Evolutionary conservation across 2,113 vertebrate species (phyloP), one percentile per base, ranked within the genome.

Genomic region (Nerophis ophidion): DNA sequence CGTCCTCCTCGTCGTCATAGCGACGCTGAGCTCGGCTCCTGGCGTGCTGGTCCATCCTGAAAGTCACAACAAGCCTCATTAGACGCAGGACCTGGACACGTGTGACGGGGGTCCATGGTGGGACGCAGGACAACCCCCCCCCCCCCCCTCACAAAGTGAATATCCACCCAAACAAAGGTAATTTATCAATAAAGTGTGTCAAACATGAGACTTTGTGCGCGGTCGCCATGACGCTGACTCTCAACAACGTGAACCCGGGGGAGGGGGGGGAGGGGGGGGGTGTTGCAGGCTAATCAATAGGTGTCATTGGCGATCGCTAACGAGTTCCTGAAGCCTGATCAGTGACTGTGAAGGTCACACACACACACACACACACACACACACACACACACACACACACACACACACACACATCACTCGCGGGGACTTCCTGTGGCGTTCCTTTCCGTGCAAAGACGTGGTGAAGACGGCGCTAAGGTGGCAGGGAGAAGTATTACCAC

Each of bases 341-440:
- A 82, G 1, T 84, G 77, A 83, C 57, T 82, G 83, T 88, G 84
- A 88, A 88, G 86, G 81, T 75, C 80, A 77, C 66, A 61, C 13
- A 19, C 63, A 56, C 55, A 64, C 36, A 35, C 68, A 60, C 19
- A 9, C 55, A 64, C 36, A 35, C 68, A 60, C 19, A 9, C 80
- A 77, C 66, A 61, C 13, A 19, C 63, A 56, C 55, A 64, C 36
- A 35, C 68, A 60, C 19, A 9, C 80, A 77, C 66, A 61, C 13
- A 19, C 63, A 56, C 55, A 64, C 36, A 35, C 68, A 60, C 19
- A 9, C 26, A 26, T 26, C 26, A 26, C 26, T 26, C 26, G 26
- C 26, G 26, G 26, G 26, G 26, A 26, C 26, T 46, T 55, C 57
- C 53, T 42, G 6, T 4, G 49, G 49, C 50, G n/a, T 16, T 4